Conservation (phyloP, 1,140 invertebrate species). For the Latrodectus geometricus region DNA sequence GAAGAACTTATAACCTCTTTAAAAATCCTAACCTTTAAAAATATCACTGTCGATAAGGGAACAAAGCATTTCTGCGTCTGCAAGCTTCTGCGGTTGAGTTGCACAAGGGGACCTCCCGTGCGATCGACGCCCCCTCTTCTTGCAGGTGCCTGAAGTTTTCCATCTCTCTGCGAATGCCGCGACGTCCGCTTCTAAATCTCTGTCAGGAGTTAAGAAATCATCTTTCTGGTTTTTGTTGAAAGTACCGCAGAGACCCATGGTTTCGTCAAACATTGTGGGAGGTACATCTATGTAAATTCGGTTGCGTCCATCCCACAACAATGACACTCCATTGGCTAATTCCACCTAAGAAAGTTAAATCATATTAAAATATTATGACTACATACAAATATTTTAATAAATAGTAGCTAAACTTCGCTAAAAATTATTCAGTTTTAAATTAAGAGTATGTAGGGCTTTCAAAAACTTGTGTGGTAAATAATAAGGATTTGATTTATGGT, state of each 20-base stretch:
- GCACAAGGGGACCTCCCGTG: constrained; percentile 73
- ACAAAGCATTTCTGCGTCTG: constrained; percentile 71
- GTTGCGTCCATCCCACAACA: constrained; percentile 88
- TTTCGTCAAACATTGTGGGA: constrained; percentile 76
- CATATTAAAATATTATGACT: too few relatives aligned
- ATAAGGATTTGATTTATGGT: too few relatives aligned
- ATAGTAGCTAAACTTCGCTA: too few relatives aligned
- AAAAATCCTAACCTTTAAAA: constrained; percentile 65
- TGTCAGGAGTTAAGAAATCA: constrained; percentile 87
- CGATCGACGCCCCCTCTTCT: constrained; percentile 65
- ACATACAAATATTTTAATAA: too few relatives aligned
- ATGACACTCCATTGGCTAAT: constrained; percentile 79
- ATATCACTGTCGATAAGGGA: constrained; percentile 64
- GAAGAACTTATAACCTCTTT: too few relatives aligned
- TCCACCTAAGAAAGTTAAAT: constrained; percentile 73
- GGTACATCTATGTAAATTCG: constrained; percentile 85
- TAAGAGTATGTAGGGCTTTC: too few relatives aligned
- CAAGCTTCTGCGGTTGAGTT: constrained; percentile 77
- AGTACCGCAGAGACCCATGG: constrained; percentile 84
- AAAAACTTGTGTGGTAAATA: not conserved
- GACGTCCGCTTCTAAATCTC: constrained; percentile 82
- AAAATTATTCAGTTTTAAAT: too few relatives aligned
- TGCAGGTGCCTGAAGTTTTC: constrained; percentile 74
- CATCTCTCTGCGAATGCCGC: constrained; percentile 88
- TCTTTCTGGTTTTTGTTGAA: constrained; percentile 88